Evolutionary conservation across 2,113 vertebrate species (phyloP).

Genomic region (Oryzias javanicus): DNA sequence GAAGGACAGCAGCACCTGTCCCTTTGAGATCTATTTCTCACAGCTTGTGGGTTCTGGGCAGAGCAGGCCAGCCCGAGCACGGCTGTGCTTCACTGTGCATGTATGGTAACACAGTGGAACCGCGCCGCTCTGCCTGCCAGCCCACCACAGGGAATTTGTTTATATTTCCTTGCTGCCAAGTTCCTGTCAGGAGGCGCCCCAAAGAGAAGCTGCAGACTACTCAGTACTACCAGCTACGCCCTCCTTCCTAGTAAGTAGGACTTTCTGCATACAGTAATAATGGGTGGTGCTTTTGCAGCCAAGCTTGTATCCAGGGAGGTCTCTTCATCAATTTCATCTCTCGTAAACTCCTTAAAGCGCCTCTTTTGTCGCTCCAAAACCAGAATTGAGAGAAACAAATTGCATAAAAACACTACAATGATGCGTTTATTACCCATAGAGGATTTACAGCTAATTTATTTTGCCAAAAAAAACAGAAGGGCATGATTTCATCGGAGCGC

Average conservation of each 20-base stretch:
- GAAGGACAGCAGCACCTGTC: conserved; percentile 44
- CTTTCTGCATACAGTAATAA: conserved; percentile 55
- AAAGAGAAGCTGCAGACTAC: conserved; percentile 75
- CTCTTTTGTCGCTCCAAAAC: conserved; percentile 30
- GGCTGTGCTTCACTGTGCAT: conserved; percentile 44
- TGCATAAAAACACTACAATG: conserved; percentile 33
- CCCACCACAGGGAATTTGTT: conserved; percentile 77
- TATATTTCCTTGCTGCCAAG: conserved; percentile 78
- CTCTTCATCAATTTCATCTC: conserved; percentile 43
- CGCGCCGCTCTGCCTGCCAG: conserved; percentile 63
- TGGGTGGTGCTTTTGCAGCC: conserved; percentile 45
- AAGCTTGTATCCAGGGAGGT: conserved; percentile 58
- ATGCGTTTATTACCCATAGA: conserved; percentile 45
- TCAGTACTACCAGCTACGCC: conserved; percentile 61
- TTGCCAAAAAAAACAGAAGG: conserved; percentile 42
- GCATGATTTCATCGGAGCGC: conserved; percentile 39
- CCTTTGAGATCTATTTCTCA: conserved; percentile 65
- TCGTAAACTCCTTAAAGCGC: conserved; percentile 14
- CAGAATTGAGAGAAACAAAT: conserved; percentile 23
- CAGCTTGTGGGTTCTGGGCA: conserved; percentile 46
- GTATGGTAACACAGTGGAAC: conserved; percentile 56
- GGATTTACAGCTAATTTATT: conserved; percentile 54
- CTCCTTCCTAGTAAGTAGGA: conserved; percentile 48
- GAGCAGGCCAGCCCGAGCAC: conserved; percentile 31
- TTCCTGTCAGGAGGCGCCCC: conserved; percentile 78